Percentiles rank a stretch among this genome's conserved stretches.
Conservation (phyloP, 1,140 invertebrate species). For the Saxidomus purpurata region DNA sequence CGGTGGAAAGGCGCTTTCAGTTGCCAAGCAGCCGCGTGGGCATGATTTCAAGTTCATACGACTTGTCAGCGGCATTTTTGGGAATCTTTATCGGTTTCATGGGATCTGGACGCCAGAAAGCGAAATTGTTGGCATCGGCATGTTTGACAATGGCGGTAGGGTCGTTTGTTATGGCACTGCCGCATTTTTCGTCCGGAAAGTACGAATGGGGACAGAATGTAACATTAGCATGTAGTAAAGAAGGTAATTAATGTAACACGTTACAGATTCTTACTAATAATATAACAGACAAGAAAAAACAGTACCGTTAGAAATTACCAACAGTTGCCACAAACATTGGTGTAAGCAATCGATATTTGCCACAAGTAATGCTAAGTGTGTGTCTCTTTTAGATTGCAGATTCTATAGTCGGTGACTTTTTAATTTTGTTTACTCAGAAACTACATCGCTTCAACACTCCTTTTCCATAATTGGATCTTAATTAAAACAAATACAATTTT, state of each 20-base stretch:
- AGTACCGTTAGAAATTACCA: too few species aligned
- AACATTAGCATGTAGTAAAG: conserved; percentile 36
- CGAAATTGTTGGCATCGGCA: conserved; percentile 90
- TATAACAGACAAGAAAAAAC: too few species aligned
- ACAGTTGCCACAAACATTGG: too few species aligned
- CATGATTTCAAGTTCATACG: conserved; percentile 93
- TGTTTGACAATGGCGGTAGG: conserved; percentile 92
- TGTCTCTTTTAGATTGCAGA: too few species aligned
- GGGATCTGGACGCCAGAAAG: conserved; percentile 92
- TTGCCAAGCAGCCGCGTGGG: conserved; percentile 91
- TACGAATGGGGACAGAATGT: conserved; percentile 78
- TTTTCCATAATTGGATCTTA: too few species aligned
- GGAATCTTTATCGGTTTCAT: conserved; percentile 94
- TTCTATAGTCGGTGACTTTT: too few species aligned
- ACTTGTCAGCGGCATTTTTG: conserved; percentile 93
- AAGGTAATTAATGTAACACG: conserved; percentile 52
- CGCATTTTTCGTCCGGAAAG: conserved; percentile 92
- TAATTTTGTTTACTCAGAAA: too few species aligned
- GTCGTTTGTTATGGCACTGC: conserved; percentile 96
- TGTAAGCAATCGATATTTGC: too few species aligned
- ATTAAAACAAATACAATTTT: too few species aligned
- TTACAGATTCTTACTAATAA: too few species aligned
- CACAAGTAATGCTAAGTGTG: too few species aligned
- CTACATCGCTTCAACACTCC: too few species aligned
- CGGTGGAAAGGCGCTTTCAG: conserved; percentile 94